These are phyloP conservation scores for Tympanuchus pallidicinctus DNA, from an alignment of 2,113 vertebrate genomes.

Conservation along the genomic window DNA sequence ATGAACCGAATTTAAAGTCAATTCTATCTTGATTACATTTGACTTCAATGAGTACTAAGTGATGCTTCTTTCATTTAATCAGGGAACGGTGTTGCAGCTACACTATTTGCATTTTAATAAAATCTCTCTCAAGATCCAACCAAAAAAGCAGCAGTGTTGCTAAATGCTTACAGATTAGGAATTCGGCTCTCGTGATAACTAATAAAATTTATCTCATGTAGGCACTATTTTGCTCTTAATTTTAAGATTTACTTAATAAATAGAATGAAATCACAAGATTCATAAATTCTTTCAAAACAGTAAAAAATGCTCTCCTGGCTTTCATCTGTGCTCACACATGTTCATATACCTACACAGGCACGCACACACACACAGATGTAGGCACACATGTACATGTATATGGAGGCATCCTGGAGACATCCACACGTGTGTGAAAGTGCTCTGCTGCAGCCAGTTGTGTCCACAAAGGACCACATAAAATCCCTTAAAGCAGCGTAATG, in stretches of 20 bases:
- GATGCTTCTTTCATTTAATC: slow-evolving; percentile 76
- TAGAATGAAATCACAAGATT: background rate
- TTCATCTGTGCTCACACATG: background rate
- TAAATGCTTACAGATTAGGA: background rate
- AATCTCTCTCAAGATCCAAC: slow-evolving; percentile 36
- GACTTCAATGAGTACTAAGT: slow-evolving; percentile 72
- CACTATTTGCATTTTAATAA: slow-evolving; percentile 74
- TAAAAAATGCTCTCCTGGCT: background rate
- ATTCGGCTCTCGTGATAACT: slow-evolving; percentile 7
- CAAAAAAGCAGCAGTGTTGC: slow-evolving; percentile 20
- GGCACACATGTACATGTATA: fast-evolving
- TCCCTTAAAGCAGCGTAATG: background rate
- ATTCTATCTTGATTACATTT: slow-evolving; percentile 78
- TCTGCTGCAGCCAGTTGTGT: background rate
- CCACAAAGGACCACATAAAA: slow-evolving; percentile 1
- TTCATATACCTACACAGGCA: background rate
- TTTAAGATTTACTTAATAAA: slow-evolving; percentile 6
- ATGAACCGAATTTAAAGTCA: slow-evolving; percentile 74
- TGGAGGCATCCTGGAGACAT: no score
- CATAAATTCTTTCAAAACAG: background rate
- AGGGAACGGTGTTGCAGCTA: slow-evolving; percentile 45
- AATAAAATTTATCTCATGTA: background rate
- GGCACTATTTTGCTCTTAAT: slow-evolving; percentile 20
- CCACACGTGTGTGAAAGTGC: fast-evolving
- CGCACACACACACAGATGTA: fast-evolving